Percentiles rank a stretch among this genome's conserved stretches.
These are phyloP conservation scores for Troides oblongomaculatus DNA, from an alignment of 2,888 invertebrate genomes.

Conservation along the genomic window DNA sequence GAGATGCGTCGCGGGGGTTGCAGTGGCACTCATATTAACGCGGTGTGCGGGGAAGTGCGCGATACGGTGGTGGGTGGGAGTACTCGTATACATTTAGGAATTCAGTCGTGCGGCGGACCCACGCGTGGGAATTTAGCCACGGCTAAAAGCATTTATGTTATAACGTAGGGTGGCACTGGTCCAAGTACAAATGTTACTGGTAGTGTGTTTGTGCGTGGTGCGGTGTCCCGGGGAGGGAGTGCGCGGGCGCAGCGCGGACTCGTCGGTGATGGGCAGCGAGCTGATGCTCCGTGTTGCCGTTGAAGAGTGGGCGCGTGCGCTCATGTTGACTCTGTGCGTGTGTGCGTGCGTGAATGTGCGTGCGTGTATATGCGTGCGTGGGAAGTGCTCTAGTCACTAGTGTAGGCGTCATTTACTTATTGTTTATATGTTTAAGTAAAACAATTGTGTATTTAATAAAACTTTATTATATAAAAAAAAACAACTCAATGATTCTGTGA, in stretches of 20 bases:
- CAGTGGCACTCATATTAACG: not conserved
- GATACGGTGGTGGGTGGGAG: no score
- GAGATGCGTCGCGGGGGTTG: constrained; percentile 35
- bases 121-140: no score
- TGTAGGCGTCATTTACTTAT: constrained; percentile 41
- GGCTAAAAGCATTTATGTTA: not conserved
- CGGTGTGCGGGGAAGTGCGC: not conserved
- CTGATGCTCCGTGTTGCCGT: not conserved
- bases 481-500: constrained; percentile 47
- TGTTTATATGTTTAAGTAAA: constrained; percentile 47
- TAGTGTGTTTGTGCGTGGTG: not conserved
- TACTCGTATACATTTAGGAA: no score
- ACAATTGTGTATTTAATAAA: constrained; percentile 56
- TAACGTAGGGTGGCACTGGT: not conserved
- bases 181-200: not conserved
- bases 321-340: not conserved
- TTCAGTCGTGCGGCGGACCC: no score
- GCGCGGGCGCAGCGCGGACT: not conserved
- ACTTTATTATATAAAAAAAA: constrained; percentile 53
- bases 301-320: not conserved
- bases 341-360: not conserved
- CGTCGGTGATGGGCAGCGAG: not conserved
- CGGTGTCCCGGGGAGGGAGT: not conserved
- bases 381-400: constrained; percentile 73
- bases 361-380: constrained; percentile 25